These are phyloP conservation scores for Harpegnathos saltator DNA, from an alignment of 1,140 invertebrate genomes.

Conservation along the genomic window DNA sequence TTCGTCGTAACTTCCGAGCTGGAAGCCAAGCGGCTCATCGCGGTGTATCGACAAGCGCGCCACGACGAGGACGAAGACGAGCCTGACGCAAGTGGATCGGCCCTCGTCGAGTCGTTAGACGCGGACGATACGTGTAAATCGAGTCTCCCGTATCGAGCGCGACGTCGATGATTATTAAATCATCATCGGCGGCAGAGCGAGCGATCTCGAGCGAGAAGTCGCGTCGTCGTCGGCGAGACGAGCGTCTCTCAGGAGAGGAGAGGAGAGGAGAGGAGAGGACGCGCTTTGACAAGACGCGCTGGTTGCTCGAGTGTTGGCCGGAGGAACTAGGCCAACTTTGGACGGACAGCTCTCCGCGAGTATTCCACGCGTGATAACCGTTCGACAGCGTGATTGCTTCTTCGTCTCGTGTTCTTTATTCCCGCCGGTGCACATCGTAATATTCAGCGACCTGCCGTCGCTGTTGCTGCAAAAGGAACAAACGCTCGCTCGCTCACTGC, in stretches of 20 bases:
- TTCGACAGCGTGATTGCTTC: constrained; percentile 12
- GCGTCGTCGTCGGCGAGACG: too few species aligned
- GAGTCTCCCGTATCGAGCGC: not conserved
- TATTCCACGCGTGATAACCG: constrained; percentile 9
- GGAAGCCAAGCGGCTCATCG: not conserved
- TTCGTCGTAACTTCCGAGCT: not conserved
- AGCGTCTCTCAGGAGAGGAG: too few species aligned
- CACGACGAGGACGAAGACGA: not conserved
- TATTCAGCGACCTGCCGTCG: constrained; percentile 1
- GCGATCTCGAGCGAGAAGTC: too few species aligned
- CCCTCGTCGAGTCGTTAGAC: not conserved
- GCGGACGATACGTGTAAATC: not conserved
- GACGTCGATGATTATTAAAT: too few species aligned
- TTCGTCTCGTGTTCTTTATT: constrained; percentile 21
- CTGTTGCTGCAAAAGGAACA: not conserved
- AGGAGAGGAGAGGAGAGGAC: constrained; percentile 25
- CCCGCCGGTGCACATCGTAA: not conserved
- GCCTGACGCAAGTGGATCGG: constrained; percentile 5
- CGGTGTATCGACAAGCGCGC: not conserved
- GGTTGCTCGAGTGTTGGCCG: not conserved
- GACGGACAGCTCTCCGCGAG: not conserved
- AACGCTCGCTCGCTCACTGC: not conserved
- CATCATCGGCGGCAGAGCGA: too few species aligned
- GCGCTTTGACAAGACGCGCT: not conserved
- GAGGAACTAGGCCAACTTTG: constrained; percentile 31